phyloP scores from a whole-genome alignment of 92 coral and sea anemone genomes.

The Meandrina meandrites region DNA sequence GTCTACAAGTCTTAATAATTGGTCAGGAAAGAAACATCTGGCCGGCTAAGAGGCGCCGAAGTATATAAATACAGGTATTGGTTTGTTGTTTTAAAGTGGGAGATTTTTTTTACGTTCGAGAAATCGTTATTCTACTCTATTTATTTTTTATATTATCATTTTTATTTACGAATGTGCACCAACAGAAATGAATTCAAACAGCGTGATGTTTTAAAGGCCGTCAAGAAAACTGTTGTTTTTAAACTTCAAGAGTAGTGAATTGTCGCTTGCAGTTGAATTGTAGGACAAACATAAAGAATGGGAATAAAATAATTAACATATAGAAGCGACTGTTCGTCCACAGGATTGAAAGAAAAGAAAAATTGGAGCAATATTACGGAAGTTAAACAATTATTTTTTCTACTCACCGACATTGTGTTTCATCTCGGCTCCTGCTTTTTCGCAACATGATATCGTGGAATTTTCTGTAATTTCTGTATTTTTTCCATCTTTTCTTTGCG shows the following conservation, averaged over 20 bases:
- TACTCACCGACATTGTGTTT: constrained; percentile 20
- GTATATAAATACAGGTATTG: too few species aligned
- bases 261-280: neutral
- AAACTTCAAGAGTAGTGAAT: too few species aligned
- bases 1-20: neutral
- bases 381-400: neutral
- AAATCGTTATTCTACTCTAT: too few species aligned
- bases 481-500: constrained; percentile 28
- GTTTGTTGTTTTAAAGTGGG: too few species aligned
- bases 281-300: neutral
- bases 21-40: neutral
- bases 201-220: too few species aligned
- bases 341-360: neutral
- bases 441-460: constrained; percentile 28
- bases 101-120: too few species aligned
- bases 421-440: constrained; percentile 31
- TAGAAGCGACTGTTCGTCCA: neutral
- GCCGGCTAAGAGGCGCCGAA: too few species aligned
- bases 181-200: neutral
- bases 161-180: too few species aligned
- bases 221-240: too few species aligned
- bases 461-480: constrained; percentile 10
- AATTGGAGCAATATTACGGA: neutral
- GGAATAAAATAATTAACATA: neutral
- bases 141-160: too few species aligned